phyloP scores from a whole-genome alignment of 2,797 vertebrate genomes.

The Echeneis naucrates region DNA sequence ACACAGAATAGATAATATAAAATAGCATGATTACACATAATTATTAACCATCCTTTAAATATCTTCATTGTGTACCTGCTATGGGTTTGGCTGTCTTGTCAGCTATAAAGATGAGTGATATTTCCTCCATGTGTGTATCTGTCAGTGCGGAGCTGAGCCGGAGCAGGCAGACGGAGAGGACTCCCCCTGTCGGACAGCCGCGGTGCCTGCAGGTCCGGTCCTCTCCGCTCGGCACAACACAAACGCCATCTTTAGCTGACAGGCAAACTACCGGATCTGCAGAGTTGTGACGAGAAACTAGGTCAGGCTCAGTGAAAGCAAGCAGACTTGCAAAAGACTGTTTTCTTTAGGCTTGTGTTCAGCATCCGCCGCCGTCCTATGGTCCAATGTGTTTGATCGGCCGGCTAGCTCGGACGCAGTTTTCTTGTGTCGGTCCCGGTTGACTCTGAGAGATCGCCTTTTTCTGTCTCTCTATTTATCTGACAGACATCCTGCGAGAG shows the following conservation, averaged over 20 bases:
- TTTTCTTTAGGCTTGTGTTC: neutral
- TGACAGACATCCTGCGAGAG: constrained; percentile 44
- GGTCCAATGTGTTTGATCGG: constrained; percentile 75
- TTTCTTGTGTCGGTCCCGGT: constrained; percentile 77
- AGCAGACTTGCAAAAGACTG: constrained; percentile 21
- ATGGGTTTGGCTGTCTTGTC: too few relatives aligned
- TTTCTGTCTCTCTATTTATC: neutral
- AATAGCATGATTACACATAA: neutral
- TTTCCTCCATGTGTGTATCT: too few relatives aligned
- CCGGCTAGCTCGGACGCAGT: constrained; percentile 62
- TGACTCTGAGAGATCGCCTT: constrained; percentile 57
- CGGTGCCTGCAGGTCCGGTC: constrained; percentile 21
- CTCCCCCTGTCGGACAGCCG: constrained; percentile 35
- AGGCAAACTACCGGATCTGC: constrained; percentile 44
- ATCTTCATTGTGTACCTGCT: too few relatives aligned
- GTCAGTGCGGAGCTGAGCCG: too few relatives aligned
- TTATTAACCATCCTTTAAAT: neutral
- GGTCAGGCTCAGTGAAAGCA: constrained; percentile 56
- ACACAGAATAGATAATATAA: too few relatives aligned
- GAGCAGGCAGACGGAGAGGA: too few relatives aligned
- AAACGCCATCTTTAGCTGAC: constrained; percentile 76
- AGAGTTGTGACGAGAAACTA: constrained; percentile 58
- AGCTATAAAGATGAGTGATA: too few relatives aligned
- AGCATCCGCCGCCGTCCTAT: constrained; percentile 43
- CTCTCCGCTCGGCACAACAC: constrained; percentile 34